phyloP scores from a whole-genome alignment of 2,888 invertebrate species.

The Aphodius granarius region DNA sequence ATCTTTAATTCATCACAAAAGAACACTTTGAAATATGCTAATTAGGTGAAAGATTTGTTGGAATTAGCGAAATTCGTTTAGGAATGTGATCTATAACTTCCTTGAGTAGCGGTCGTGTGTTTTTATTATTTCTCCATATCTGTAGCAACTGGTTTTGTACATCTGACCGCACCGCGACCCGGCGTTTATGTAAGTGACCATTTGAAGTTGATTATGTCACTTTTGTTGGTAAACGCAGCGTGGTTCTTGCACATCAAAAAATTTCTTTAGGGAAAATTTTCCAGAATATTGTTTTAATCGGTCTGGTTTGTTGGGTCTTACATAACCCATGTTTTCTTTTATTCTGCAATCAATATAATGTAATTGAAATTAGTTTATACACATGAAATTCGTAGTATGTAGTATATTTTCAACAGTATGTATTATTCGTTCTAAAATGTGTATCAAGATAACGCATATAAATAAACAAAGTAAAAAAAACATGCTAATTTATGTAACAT shows the following conservation, averaged over 20 bases:
- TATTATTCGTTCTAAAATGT: no score
- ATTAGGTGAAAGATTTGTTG: neutral
- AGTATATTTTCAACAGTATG: no score
- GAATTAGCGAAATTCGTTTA: neutral
- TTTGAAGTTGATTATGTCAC: slow-evolving; percentile 7
- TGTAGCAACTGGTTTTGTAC: neutral
- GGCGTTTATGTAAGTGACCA: slow-evolving; percentile 12
- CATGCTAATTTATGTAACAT: neutral
- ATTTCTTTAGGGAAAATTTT: slow-evolving; percentile 8
- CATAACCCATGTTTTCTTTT: neutral
- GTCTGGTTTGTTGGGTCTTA: neutral
- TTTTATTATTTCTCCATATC: neutral
- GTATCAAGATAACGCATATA: no score
- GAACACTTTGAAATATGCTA: neutral
- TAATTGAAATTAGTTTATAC: no score
- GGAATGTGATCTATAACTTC: neutral
- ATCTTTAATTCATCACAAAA: neutral
- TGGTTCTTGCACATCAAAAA: neutral
- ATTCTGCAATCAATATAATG: neutral
- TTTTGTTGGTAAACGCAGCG: neutral
- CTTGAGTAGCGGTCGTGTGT: no score
- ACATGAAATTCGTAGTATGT: no score
- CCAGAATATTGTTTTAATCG: neutral
- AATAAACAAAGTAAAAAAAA: neutral
- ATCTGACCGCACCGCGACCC: neutral